phyloP scores from a whole-genome alignment of 2,113 vertebrate genomes.

The Willisornis vidua region DNA sequence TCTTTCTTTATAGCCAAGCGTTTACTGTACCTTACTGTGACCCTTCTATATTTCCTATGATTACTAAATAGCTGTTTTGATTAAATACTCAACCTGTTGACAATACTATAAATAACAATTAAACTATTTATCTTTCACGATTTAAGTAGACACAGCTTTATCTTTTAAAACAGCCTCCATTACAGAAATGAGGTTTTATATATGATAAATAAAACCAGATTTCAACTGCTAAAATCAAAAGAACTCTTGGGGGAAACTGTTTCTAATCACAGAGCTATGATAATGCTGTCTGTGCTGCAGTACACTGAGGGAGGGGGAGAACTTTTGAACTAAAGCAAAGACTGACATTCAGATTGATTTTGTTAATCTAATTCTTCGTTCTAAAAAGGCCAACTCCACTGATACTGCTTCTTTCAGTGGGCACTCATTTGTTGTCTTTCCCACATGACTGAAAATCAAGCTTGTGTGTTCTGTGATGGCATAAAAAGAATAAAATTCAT shows the following conservation, averaged over 20 bases:
- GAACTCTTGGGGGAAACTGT: background rate
- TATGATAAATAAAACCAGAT: conserved; percentile 30
- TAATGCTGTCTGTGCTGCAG: background rate
- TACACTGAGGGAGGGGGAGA: background rate
- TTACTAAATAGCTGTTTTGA: conserved; percentile 14
- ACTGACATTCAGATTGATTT: background rate
- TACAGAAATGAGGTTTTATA: conserved; percentile 40
- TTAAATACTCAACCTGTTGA: conserved; percentile 13
- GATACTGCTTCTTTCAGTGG: background rate
- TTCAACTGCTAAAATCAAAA: background rate
- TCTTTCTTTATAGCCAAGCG: conserved; percentile 34
- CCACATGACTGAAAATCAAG: background rate
- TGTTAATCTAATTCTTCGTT: background rate
- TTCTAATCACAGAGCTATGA: background rate
- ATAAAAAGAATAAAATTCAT: background rate
- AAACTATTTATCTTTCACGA: conserved; percentile 35
- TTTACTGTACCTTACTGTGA: conserved; percentile 29
- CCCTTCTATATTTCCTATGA: conserved; percentile 32
- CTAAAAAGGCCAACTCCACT: background rate
- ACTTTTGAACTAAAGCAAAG: background rate
- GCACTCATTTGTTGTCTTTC: background rate
- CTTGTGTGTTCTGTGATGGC: background rate
- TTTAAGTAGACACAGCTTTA: conserved; percentile 35
- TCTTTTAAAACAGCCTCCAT: conserved; percentile 19
- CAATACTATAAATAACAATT: background rate